Evolutionary conservation across 2,113 vertebrate species (phyloP).

Genomic region (Murina feae): DNA sequence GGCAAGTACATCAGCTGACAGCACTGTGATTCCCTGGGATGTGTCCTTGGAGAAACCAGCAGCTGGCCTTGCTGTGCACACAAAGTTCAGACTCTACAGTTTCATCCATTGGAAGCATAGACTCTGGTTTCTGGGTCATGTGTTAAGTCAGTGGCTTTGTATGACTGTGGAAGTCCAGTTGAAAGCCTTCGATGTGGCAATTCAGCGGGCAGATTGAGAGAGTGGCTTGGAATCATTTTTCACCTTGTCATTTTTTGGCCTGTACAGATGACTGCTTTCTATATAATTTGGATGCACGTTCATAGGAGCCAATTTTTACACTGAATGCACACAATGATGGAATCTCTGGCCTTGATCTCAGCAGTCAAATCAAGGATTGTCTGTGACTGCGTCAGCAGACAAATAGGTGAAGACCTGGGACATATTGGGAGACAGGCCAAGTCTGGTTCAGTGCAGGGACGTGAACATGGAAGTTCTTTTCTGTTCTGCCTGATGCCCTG

Average conservation of each 20-base stretch:
- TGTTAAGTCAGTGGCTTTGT: conserved; percentile 93
- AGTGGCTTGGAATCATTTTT: conserved; percentile 94
- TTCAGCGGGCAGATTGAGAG: conserved; percentile 97
- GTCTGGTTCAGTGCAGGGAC: conserved; percentile 91
- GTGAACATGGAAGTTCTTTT: conserved; percentile 99
- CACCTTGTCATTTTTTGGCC: conserved; percentile 92
- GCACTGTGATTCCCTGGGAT: conserved; percentile 92
- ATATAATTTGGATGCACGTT: conserved; percentile 94
- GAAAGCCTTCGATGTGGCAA: conserved; percentile 88
- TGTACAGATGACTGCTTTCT: conserved; percentile 98
- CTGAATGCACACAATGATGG: conserved; percentile 93
- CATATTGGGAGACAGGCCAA: conserved; percentile 92
- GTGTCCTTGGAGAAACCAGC: conserved; percentile 89
- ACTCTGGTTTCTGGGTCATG: conserved; percentile 95
- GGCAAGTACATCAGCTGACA: conserved; percentile 93
- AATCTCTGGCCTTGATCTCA: conserved; percentile 94
- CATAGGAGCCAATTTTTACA: conserved; percentile 95
- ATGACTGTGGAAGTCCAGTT: conserved; percentile 94
- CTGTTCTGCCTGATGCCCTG: conserved; percentile 91
- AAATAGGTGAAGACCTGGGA: conserved; percentile 97
- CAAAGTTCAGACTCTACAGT: conserved; percentile 95
- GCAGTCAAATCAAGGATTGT: conserved; percentile 96
- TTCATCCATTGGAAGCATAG: conserved; percentile 97
- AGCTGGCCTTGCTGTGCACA: conserved; percentile 86
- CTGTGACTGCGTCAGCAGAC: conserved; percentile 94